Conservation (phyloP, 2,888 invertebrate species). For the Metalampra italica region DNA sequence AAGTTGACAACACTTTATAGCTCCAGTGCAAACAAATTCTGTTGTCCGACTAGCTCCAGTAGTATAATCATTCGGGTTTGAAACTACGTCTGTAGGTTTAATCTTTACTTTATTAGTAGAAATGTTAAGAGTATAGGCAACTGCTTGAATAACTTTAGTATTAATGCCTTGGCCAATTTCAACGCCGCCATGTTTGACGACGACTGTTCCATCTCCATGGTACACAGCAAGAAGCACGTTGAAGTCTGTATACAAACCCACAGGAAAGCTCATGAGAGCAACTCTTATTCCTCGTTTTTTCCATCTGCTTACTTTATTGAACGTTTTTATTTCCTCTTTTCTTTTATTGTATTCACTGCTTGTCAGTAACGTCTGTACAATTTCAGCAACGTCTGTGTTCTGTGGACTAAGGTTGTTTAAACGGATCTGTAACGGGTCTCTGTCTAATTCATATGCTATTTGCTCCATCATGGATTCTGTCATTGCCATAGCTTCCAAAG, state of each 20-base stretch:
- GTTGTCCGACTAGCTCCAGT: slow-evolving; percentile 82
- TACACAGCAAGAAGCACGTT: slow-evolving; percentile 17
- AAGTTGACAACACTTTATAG: slow-evolving; percentile 70
- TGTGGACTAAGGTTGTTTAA: slow-evolving; percentile 44
- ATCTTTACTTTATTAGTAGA: slow-evolving; percentile 78
- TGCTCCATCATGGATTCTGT: slow-evolving; percentile 82
- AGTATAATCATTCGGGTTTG: slow-evolving; percentile 80
- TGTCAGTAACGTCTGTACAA: slow-evolving; percentile 62
- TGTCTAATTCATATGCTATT: slow-evolving; percentile 72
- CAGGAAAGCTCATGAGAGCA: slow-evolving; percentile 18
- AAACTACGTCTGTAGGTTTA: slow-evolving; percentile 80
- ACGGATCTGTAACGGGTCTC: slow-evolving; percentile 78
- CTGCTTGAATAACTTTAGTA: slow-evolving; percentile 83
- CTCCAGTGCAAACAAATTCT: slow-evolving; percentile 39
- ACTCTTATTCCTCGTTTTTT: slow-evolving; percentile 82
- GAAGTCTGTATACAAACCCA: slow-evolving; percentile 11
- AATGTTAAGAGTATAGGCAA: slow-evolving; percentile 81
- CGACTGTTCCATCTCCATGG: slow-evolving; percentile 77
- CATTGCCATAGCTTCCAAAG: slow-evolving; percentile 81
- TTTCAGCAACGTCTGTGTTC: slow-evolving; percentile 60
- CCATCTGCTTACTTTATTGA: slow-evolving; percentile 83
- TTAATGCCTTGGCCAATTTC: slow-evolving; percentile 86
- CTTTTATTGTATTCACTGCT: slow-evolving; percentile 59
- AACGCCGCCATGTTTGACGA: slow-evolving; percentile 79
- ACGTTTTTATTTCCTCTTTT: slow-evolving; percentile 60